phyloP scores from a whole-genome alignment of 2,113 vertebrate species.

The Nesoenas mayeri region DNA sequence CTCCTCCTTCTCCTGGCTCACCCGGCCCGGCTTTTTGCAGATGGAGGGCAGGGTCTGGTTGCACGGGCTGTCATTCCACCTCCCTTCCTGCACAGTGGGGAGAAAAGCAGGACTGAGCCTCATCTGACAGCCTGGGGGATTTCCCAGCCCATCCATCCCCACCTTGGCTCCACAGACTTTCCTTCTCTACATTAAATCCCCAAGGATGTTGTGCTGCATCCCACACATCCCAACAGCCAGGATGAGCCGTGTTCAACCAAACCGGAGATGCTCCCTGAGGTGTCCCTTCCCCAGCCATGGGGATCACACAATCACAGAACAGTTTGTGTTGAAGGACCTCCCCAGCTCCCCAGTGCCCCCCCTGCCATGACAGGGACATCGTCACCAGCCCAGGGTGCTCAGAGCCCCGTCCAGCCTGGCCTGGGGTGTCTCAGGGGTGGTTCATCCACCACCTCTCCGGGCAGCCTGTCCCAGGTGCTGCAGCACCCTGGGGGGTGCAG shows the following conservation, averaged over 20 bases:
- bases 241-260: neutral
- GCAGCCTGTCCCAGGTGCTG: too few relatives aligned
- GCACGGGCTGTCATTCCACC: slow-evolving; percentile 97
- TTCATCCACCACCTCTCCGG: too few relatives aligned
- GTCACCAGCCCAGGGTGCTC: too few relatives aligned
- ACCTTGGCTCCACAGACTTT: neutral
- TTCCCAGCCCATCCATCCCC: neutral
- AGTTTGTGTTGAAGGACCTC: too few relatives aligned
- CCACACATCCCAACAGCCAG: neutral
- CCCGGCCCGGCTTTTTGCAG: slow-evolving; percentile 90
- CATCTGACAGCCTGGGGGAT: neutral
- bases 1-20: slow-evolving; percentile 80
- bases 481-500: neutral
- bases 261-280: neutral
- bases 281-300: neutral
- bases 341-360: too few relatives aligned
- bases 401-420: too few relatives aligned
- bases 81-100: slow-evolving; percentile 82
- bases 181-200: neutral
- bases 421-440: too few relatives aligned
- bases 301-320: neutral
- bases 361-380: too few relatives aligned
- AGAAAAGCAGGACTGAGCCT: neutral
- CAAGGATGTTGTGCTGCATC: neutral
- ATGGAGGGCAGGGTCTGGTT: slow-evolving; percentile 93